Percentiles rank a stretch among this genome's conserved stretches.
phyloP scores from a whole-genome alignment of 2,888 invertebrate species.

The Epistrophe grossulariae region DNA sequence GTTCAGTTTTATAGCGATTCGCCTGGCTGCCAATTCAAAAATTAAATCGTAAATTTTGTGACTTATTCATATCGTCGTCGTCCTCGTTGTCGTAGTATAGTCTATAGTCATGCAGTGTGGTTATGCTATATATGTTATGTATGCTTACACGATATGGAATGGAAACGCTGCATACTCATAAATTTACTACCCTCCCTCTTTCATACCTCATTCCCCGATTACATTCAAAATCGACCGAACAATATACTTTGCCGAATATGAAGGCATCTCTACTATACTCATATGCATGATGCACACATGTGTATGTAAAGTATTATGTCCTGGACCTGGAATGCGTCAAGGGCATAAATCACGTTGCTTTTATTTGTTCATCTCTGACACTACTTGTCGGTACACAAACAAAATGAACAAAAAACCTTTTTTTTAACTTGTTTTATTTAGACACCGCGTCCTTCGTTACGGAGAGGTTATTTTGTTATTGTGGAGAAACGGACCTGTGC shows the following conservation, averaged over 20 bases:
- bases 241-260: conserved; percentile 39
- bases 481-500: conserved; percentile 34
- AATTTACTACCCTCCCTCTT: conserved; percentile 52
- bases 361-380: conserved; percentile 72
- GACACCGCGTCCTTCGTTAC: not conserved
- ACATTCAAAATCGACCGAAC: conserved; percentile 53
- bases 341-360: conserved; percentile 72
- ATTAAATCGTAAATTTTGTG: conserved; percentile 76
- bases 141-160: conserved; percentile 57
- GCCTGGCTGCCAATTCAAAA: conserved; percentile 76
- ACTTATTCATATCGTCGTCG: conserved; percentile 68
- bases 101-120: conserved; percentile 58
- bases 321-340: conserved; percentile 66
- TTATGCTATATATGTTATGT: conserved; percentile 42
- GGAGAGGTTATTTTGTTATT: conserved; percentile 39
- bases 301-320: conserved; percentile 33
- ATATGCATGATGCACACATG: conserved; percentile 20
- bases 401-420: conserved; percentile 67
- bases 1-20: conserved; percentile 74
- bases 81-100: not conserved
- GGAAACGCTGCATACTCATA: conserved; percentile 73
- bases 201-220: conserved; percentile 21
- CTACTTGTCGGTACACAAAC: conserved; percentile 66
- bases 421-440: conserved; percentile 5
- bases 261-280: conserved; percentile 33